Evolutionary conservation across 1,140 invertebrate species (phyloP), one percentile per base, ranked within the genome.

Genomic region (Arion vulgaris): DNA sequence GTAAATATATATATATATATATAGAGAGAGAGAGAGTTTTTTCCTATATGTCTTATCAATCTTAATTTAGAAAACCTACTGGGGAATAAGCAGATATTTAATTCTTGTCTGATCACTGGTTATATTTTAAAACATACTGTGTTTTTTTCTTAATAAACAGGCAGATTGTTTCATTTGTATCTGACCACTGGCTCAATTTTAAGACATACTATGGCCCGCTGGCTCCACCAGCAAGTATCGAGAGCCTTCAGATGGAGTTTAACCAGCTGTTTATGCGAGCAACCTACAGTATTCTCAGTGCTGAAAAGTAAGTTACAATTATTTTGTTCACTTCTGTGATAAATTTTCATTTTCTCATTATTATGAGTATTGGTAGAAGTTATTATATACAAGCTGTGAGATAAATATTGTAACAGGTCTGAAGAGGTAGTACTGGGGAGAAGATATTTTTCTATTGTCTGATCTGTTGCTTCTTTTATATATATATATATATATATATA

Each of bases 81-180:
- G n/a, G n/a, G n/a, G n/a, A n/a, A n/a, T n/a, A n/a, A n/a, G n/a
- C n/a, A n/a, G n/a, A n/a, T n/a, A n/a, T n/a, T n/a, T n/a, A n/a
- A n/a, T n/a, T n/a, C n/a, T n/a, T n/a, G n/a, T n/a, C n/a, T n/a
- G n/a, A n/a, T n/a, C n/a, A n/a, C n/a, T n/a, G n/a, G n/a, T n/a
- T n/a, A n/a, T n/a, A n/a, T n/a, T n/a, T n/a, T n/a, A 77, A 57
- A 57, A 26, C 66, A 26, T 23, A 26, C 39, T 15, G 69, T 49
- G 53, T 72, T 80, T 71, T 7, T 62, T 13, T 15, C 74, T 9
- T 68, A 38, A 74, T 53, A 82, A 85, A 13, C 81, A 90, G 89
- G 83, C 95, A 96, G 87, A 93, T 94, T 32, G 93, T 96, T 0
- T 95, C 96, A 82, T 96, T 96, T 90, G 94, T 95, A 0, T 95